A percentile compares a stretch with the other conserved stretches of the same genome.
phyloP scores from a whole-genome alignment of 2,888 invertebrate species.

The Pollenia amentaria region DNA sequence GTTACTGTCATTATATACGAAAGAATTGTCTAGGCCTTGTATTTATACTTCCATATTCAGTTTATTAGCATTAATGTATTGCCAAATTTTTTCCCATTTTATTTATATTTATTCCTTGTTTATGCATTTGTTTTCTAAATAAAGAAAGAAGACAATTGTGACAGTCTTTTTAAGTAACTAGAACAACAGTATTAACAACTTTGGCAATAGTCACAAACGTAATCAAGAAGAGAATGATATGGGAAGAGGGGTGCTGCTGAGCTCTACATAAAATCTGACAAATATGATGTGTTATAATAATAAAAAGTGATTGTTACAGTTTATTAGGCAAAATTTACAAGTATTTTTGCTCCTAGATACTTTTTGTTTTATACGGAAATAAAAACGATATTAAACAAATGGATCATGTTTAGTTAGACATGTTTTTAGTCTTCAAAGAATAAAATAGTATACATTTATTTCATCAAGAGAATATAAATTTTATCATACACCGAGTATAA shows the following conservation, averaged over 20 bases:
- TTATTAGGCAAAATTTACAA: conserved; percentile 21
- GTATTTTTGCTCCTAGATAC: not conserved
- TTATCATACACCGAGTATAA: no score
- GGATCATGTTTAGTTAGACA: not conserved
- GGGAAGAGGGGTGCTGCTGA: not conserved
- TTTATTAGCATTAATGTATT: conserved; percentile 59
- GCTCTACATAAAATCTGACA: conserved; percentile 10
- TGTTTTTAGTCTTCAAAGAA: not conserved
- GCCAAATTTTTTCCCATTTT: conserved; percentile 25
- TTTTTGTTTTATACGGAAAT: not conserved
- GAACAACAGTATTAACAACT: not conserved
- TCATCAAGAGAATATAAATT: no score
- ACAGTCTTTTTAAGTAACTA: conserved; percentile 45
- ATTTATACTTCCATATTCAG: not conserved
- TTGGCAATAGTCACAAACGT: not conserved
- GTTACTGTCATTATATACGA: no score
- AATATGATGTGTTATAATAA: conserved; percentile 8
- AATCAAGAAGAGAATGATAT: not conserved
- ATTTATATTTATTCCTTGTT: not conserved
- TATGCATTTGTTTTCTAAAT: conserved; percentile 2
- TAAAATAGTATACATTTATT: not conserved
- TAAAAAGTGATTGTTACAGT: conserved; percentile 5
- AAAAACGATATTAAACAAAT: not conserved
- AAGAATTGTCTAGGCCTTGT: not conserved
- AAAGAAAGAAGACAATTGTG: not conserved